These are phyloP conservation scores for Cardinalis cardinalis DNA, from an alignment of 2,113 vertebrate species.

Conservation along the genomic window DNA sequence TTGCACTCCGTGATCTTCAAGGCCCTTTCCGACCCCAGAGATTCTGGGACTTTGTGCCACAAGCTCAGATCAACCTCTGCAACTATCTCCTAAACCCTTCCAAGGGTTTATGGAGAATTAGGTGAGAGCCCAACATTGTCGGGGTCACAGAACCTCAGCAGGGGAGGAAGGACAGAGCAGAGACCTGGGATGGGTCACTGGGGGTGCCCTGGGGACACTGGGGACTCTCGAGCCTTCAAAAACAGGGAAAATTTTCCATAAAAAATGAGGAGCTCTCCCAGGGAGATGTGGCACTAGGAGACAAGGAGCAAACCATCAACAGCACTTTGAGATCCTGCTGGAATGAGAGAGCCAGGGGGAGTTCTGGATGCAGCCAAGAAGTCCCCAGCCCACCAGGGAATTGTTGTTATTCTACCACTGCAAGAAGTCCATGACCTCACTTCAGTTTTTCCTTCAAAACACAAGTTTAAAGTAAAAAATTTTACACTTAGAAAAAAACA, in stretches of 20 bases:
- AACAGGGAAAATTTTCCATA: not conserved
- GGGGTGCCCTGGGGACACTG: not conserved
- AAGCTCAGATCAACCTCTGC: not conserved
- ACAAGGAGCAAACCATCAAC: not conserved
- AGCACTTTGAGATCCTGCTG: not conserved
- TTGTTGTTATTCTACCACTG: not conserved
- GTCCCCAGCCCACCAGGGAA: not conserved
- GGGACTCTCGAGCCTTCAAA: not conserved
- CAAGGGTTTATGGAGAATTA: not conserved
- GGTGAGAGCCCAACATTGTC: too few species aligned
- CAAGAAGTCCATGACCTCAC: not conserved
- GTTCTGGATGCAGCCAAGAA: not conserved
- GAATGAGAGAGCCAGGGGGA: not conserved
- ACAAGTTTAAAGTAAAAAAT: not conserved
- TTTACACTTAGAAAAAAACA: not conserved
- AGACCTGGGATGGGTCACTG: not conserved
- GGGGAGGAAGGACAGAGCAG: not conserved
- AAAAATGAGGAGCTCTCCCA: not conserved
- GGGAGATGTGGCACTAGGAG: not conserved
- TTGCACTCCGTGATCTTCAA: not conserved
- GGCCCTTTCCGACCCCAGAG: not conserved
- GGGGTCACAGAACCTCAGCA: not conserved
- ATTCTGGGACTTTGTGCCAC: not conserved
- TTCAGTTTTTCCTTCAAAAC: not conserved
- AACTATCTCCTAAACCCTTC: not conserved